phyloP scores from a whole-genome alignment of 2,113 vertebrate genomes.

The Sinosuthora webbiana region DNA sequence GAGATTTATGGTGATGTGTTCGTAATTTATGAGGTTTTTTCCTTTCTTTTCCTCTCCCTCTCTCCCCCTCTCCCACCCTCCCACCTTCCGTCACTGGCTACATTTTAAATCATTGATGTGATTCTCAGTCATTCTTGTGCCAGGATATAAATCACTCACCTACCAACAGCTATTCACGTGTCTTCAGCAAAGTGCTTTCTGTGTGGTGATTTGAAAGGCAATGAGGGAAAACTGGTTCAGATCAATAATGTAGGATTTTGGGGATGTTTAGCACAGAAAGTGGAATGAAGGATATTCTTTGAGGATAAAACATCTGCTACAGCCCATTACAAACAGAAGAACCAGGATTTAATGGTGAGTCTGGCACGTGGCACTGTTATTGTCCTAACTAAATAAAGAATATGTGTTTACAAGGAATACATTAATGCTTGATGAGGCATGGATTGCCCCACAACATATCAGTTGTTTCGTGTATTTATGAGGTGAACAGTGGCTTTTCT shows the following conservation, averaged over 20 bases:
- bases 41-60: neutral
- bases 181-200: slow-evolving; percentile 12
- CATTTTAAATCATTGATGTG: slow-evolving; percentile 21
- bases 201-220: slow-evolving; percentile 34
- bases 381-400: slow-evolving; percentile 39
- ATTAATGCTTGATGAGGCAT: slow-evolving; percentile 33
- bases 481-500: slow-evolving; percentile 5
- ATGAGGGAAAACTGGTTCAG: slow-evolving; percentile 20
- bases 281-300: neutral
- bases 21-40: neutral
- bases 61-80: neutral
- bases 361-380: slow-evolving; percentile 3
- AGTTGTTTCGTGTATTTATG: slow-evolving; percentile 11
- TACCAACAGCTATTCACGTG: neutral
- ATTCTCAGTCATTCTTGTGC: slow-evolving; percentile 7
- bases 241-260: slow-evolving; percentile 33
- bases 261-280: neutral
- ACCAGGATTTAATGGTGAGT: slow-evolving; percentile 3
- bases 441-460: slow-evolving; percentile 1
- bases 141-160: slow-evolving; percentile 37
- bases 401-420: slow-evolving; percentile 50
- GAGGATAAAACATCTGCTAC: slow-evolving; percentile 37
- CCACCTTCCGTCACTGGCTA: neutral
- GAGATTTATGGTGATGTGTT: neutral
- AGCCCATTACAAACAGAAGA: slow-evolving; percentile 3